Evolutionary conservation across 2,797 vertebrate genomes (phyloP).

Genomic region (Acanthiza pusilla): DNA sequence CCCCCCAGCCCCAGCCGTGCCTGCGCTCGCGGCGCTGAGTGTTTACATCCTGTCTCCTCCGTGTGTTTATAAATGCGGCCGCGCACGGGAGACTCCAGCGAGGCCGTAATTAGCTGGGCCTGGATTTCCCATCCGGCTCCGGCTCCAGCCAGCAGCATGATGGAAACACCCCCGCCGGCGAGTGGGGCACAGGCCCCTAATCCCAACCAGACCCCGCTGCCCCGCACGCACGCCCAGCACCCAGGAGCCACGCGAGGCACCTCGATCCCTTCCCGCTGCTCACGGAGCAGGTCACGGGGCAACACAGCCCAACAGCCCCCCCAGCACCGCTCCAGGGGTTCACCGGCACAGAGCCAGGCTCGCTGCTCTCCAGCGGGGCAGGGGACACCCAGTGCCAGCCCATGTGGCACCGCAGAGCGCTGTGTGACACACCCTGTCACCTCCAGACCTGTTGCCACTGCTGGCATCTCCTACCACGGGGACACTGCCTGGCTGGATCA

Average conservation of each 20-base stretch:
- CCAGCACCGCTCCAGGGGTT: rapidly evolving
- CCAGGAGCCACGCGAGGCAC: rapidly evolving
- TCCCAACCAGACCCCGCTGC: constrained; percentile 64
- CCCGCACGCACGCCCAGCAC: not conserved
- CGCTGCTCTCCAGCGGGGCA: rapidly evolving
- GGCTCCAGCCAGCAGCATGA: not conserved
- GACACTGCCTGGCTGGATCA: not conserved
- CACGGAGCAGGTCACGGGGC: rapidly evolving
- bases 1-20: constrained; percentile 9
- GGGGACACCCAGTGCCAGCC: not conserved
- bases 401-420: rapidly evolving
- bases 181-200: constrained; percentile 52
- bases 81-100: constrained; percentile 60
- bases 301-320: rapidly evolving
- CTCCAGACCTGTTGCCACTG: rapidly evolving
- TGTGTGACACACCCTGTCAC: not conserved
- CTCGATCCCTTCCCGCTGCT: rapidly evolving
- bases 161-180: not conserved
- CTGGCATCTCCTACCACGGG: rapidly evolving
- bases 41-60: constrained; percentile 75
- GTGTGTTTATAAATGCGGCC: constrained; percentile 73
- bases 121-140: constrained; percentile 66
- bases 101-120: constrained; percentile 67
- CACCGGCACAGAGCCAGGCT: not conserved
- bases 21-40: constrained; percentile 41